A percentile compares a stretch with the other conserved stretches of the same genome.
Conservation (phyloP, 2,888 invertebrate species). For the Tetropium fuscum region DNA sequence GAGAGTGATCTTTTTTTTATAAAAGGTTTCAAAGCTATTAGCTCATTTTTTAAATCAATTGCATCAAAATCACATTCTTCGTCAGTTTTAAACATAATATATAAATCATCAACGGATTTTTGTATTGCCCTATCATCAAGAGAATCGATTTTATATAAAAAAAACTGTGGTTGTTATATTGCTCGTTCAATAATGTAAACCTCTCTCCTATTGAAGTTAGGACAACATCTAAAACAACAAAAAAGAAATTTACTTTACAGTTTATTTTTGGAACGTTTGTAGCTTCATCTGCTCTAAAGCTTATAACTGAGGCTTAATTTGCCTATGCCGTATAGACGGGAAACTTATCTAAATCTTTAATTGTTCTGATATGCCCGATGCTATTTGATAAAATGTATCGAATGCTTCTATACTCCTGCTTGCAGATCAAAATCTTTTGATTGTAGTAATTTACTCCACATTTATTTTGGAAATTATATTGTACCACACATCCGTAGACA, state of each 20-base stretch:
- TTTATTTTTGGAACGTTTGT: conserved; percentile 1
- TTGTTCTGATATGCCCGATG: not conserved
- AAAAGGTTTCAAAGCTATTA: not conserved
- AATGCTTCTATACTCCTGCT: too few species aligned
- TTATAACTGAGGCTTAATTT: not conserved
- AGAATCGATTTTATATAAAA: not conserved
- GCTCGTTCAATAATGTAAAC: not conserved
- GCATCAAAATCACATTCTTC: not conserved
- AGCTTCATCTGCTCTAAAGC: not conserved
- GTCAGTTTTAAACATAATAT: not conserved
- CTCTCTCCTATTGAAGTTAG: not conserved
- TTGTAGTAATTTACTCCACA: not conserved
- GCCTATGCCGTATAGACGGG: not conserved
- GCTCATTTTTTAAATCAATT: conserved; percentile 1
- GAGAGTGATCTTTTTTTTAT: not conserved
- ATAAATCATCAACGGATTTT: conserved; percentile 1
- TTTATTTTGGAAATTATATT: not conserved
- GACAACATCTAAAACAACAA: conserved; percentile 1
- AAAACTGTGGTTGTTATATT: conserved; percentile 1
- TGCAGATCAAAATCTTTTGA: too few species aligned
- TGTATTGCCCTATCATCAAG: not conserved
- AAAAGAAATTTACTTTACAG: not conserved
- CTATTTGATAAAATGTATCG: not conserved
- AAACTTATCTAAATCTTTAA: not conserved
- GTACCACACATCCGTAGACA: not conserved